A percentile compares a stretch with the other conserved stretches of the same genome.
phyloP scores from a whole-genome alignment of 2,888 invertebrate species.

The Ectobius pallidus region DNA sequence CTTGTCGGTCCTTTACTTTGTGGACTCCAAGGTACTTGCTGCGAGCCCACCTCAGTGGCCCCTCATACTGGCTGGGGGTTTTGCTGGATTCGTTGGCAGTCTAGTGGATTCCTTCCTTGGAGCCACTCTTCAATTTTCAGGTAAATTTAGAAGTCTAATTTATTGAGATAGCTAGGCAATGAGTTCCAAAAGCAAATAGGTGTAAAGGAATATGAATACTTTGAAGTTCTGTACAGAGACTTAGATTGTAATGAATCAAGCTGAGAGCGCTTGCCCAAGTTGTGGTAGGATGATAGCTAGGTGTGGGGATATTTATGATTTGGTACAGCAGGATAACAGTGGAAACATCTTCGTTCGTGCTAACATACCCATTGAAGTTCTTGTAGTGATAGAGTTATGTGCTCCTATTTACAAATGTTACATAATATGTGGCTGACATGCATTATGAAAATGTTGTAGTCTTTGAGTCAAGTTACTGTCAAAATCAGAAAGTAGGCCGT shows the following conservation, averaged over 20 bases:
- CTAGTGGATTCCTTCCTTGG: constrained; percentile 83
- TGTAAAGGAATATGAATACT: too few species aligned
- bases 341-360: background rate
- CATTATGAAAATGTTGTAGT: too few species aligned
- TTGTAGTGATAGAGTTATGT: too few species aligned
- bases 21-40: constrained; percentile 62
- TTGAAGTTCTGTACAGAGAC: background rate
- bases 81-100: constrained; percentile 81
- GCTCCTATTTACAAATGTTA: too few species aligned
- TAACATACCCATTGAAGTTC: too few species aligned
- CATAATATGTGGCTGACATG: too few species aligned
- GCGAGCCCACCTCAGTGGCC: constrained; percentile 80
- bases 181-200: background rate
- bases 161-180: background rate
- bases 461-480: too few species aligned
- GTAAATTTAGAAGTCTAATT: constrained; percentile 56
- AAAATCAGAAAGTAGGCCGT: too few species aligned
- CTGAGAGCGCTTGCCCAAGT: background rate
- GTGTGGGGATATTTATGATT: background rate
- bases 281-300: background rate
- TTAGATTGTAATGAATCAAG: background rate
- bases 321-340: background rate
- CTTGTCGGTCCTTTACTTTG: constrained; percentile 66
- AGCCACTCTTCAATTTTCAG: constrained; percentile 86
- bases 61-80: constrained; percentile 70